Base-by-base conservation (phyloP, 2,113 vertebrate species). In the Epinephelus fuscoguttatus region DNA sequence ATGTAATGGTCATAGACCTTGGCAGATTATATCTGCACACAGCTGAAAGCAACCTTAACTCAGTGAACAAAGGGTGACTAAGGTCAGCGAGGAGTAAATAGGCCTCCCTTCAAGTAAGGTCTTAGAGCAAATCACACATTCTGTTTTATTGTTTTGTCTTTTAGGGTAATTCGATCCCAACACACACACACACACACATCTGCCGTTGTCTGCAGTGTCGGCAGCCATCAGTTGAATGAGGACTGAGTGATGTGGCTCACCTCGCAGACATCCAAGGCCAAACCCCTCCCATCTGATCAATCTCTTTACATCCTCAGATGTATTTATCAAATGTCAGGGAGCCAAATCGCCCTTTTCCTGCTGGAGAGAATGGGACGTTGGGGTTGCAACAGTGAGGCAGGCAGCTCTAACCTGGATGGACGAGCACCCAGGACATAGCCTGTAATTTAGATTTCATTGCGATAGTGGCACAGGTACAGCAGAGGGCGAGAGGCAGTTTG, bases 381-480 rank as follows among this genome's bases (percentile, higher is more conserved):
- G 76, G 61, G 74, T 47, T 78, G 80, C 69, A 73, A 40, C 62
- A 4, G 53, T 17, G 55, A 71, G 37, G 60, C 70, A 50, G 78
- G 75, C 57, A 0, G 63, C 67, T 61, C 69, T 61, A 62, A 76
- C 74, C 68, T 66, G 81, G 80, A 91, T 89, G 72, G 85, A 88
- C 77, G 82, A 84, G 81, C 59, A 33, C 17, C 77, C 69, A 13
- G 82, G 81, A 91, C 87, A 88, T 84, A 75, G 80, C 75, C 76
- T 83, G 84, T 88, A 88, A 93, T 94, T 93, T 93, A 94, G 93
- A 93, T 94, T 91, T 91, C 87, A 92, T 92, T 93, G 92, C 47
- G 92, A 93, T 94, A 94, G 72, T 21, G 12, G 84, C 40, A 15
- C 57, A 85, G 84, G 85, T 90, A 86, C 84, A 88, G 91, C 84